Evolutionary conservation across 2,113 vertebrate genomes (phyloP), one percentile per base, ranked within the genome.

Genomic region (Epinephelus lanceolatus): DNA sequence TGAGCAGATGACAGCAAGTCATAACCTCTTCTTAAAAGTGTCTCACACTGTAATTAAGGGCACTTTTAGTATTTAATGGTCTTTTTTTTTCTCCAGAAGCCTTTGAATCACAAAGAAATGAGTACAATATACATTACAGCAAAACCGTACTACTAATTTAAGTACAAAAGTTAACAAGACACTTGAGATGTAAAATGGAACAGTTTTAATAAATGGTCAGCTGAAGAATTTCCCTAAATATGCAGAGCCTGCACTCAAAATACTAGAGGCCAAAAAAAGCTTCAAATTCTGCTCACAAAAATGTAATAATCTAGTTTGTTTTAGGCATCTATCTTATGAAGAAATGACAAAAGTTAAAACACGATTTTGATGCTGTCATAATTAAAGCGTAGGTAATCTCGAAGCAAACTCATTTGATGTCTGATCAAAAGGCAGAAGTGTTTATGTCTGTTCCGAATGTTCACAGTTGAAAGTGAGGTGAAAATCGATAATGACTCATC

Each of bases 1-100:
- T 55, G 60, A 68, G 53, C 52, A 49, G 52, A 57, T 75, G n/a
- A 76, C 42, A 66, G 11, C 6, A 75, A 45, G 27, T 66, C 25
- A 52, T 33, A 7, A 52, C 45, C 11, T 63, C 51, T 19, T 49
- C 14, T 17, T 49, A 6, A 55, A 47, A 13, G 13, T 67, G 51
- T 56, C 5, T 47, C 12, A n/a, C 19, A 4, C 40, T 60, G 25
- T 30, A 6, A 45, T 49, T 5, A 18, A 37, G 18, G 17, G 15
- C 12, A 21, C 1, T 57, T 47, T 25, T 12, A 49, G 23, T 45
- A 23, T 25, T 3, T 2, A 6, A 3, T 21, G 18, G 49, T 67
- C 14, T 15, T 42, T 65, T 65, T 30, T 21, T n/a, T 30, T 12
- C 23, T 30, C 5, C 10, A 40, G 18, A 59, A 45, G 14, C 42